Base-by-base conservation (phyloP, 2,797 vertebrate species). In the Pogoniulus pusillus region DNA sequence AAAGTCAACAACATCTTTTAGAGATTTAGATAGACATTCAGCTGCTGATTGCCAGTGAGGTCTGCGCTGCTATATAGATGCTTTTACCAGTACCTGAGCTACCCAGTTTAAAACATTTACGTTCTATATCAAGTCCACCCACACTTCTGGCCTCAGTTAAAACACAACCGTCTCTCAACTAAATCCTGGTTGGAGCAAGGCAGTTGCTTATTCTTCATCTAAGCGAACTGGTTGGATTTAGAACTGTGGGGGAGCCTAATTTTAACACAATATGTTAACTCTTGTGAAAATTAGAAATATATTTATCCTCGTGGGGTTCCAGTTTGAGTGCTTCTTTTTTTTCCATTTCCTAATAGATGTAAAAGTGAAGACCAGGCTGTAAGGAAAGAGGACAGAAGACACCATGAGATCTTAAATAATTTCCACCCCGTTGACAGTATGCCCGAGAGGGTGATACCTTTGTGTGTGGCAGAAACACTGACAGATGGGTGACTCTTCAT, bases 161-260 rank as follows among this genome's bases (percentile, higher is more conserved):
- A 76, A 45, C 51, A 60, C 1, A 92, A 62, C 35, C 83, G 85
- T 92, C 89, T 96, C 62, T 85, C 85, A 85, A 89, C 81, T 92
- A 84, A 84, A 82, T 81, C 35, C 74, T 72, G 43, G 12, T 59
- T 65, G 72, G 76, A 89, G 73, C 66, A 51, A 94, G 57, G 59
- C 87, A 73, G 80, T 90, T 80, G 51, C 69, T 92, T 92, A 90
- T 71, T 86, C 82, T 95, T 91, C 74, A 93, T 71, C 83, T 93
- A 88, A 83, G 80, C 90, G 88, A 93, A 82, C 60, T 88, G 80
- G 35, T 88, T 92, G 68, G 57, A 92, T 96, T 94, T 96, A 91
- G 93, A 91, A 86, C 59, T 90, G 89, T 75, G 94, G 90, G 87
- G 92, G 90, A 91, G 62, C 84, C 79, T 89, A 89, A 87, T 89